A percentile compares a stretch with the other conserved stretches of the same genome.
Evolutionary conservation across 2,797 vertebrate species (phyloP).

Genomic region (Setipinna tenuifilis): DNA sequence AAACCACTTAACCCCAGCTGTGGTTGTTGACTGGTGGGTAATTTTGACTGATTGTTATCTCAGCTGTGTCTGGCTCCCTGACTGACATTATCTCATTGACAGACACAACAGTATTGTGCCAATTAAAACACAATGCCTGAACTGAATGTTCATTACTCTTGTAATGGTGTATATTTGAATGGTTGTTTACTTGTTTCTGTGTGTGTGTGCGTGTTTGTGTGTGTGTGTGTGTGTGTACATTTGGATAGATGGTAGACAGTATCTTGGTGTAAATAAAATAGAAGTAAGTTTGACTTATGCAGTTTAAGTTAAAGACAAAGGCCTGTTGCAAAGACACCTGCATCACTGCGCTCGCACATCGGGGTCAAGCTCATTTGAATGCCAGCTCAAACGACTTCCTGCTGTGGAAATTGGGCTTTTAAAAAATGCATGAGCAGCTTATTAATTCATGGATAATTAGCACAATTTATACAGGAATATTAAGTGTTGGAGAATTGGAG

Average conservation of each 20-base stretch:
- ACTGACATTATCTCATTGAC: neutral
- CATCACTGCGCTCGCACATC: constrained; percentile 49
- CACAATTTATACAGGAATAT: constrained; percentile 26
- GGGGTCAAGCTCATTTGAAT: constrained; percentile 66
- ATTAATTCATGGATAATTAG: constrained; percentile 25
- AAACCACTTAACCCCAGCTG: constrained; percentile 17
- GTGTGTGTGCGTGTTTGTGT: constrained; percentile 4
- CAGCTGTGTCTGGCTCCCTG: neutral
- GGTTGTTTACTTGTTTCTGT: no score
- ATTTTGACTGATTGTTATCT: constrained; percentile 14
- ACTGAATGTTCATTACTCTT: neutral
- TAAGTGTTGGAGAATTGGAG: neutral
- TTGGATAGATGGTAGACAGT: neutral
- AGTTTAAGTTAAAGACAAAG: neutral
- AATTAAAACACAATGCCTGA: neutral
- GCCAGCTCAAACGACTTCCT: constrained; percentile 59
- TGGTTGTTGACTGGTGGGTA: constrained; percentile 7
- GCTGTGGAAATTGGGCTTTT: constrained; percentile 61
- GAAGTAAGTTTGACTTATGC: neutral
- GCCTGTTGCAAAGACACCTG: constrained; percentile 15
- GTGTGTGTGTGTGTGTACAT: constrained; percentile 5
- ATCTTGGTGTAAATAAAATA: neutral
- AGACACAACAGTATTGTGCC: constrained; percentile 1
- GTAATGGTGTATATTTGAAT: neutral
- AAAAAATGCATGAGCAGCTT: constrained; percentile 30